phyloP scores from a whole-genome alignment of 2,113 vertebrate genomes.

The Apaloderma vittatum region DNA sequence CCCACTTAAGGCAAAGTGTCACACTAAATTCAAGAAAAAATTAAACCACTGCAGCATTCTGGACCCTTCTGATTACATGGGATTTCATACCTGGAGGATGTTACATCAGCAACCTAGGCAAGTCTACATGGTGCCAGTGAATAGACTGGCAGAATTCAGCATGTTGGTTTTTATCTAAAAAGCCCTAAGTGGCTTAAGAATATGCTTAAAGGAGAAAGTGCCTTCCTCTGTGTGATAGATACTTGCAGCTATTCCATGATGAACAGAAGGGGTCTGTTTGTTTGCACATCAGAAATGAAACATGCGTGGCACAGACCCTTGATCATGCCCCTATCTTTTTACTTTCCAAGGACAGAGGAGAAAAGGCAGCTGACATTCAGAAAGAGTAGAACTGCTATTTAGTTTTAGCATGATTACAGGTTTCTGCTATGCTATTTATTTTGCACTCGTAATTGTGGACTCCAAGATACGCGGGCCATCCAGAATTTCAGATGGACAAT shows the following conservation, averaged over 20 bases:
- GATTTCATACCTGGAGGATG: background rate
- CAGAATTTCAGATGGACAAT: background rate
- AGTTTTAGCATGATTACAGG: background rate
- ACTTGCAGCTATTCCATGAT: background rate
- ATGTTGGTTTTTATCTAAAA: background rate
- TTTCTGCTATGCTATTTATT: background rate
- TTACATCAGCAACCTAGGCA: background rate
- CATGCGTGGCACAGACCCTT: accelerated
- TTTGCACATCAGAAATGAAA: background rate
- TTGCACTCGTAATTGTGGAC: background rate
- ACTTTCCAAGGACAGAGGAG: background rate
- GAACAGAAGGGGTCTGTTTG: background rate
- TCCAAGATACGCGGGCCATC: background rate
- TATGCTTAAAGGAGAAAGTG: background rate
- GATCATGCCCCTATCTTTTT: background rate
- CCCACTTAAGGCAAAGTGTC: background rate
- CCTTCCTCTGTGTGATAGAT: background rate
- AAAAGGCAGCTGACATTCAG: background rate
- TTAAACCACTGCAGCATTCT: background rate
- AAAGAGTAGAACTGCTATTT: background rate
- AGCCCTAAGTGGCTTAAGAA: background rate
- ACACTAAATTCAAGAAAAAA: background rate
- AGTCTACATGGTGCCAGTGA: background rate
- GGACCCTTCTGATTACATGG: background rate
- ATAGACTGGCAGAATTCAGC: background rate